Evolutionary conservation across 1,140 invertebrate species (phyloP), one percentile per base, ranked within the genome.

Genomic region (Apocrypta bakeri): DNA sequence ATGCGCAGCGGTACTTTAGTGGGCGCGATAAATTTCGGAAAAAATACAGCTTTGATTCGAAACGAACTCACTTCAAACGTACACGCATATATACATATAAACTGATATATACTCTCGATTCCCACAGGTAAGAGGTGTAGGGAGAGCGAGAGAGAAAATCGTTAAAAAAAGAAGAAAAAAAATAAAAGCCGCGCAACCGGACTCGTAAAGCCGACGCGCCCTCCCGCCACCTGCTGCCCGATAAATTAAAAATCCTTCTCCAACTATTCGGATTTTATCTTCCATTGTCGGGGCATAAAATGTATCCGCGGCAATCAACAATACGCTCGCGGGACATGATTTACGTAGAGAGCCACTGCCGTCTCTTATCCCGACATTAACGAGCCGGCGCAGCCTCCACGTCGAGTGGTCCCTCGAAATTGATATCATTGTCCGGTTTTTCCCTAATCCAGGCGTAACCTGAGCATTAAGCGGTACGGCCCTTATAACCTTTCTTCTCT

Each of bases 391-490:
- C 25, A 8, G 27, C 61, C 25, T 27, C n/a, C n/a, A 48, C 66
- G 25, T 79, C 71, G n/a, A 80, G 40, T n/a, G 40, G 82, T 77
- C 83, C 83, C 64, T n/a, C 75, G 85, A 79, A 85, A 87, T 87
- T 87, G 86, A 88, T 88, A 85, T 83, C 79, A 85, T 87, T 87
- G 84, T 83, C 81, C 69, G 64, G 69, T 82, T 77, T 83, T 83
- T 83, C 56, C 69, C 61, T 79, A 79, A 83, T 73, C 69, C 75
- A 78, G 31, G 75, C 48, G 75, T 83, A 83, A 83, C 81, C 68
- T 74, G 75, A 83, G 61, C 25, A 83, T 83, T 64, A 77, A 77
- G 42, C 29, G 42, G n/a, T 37, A 4, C 27, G 40, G 61, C 68
- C 75, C 64, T 81, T 48, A 71, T 72, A 14, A 86, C 48, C 73